phyloP scores from a whole-genome alignment of 2,888 invertebrate genomes.

The Drosophila yooni region DNA sequence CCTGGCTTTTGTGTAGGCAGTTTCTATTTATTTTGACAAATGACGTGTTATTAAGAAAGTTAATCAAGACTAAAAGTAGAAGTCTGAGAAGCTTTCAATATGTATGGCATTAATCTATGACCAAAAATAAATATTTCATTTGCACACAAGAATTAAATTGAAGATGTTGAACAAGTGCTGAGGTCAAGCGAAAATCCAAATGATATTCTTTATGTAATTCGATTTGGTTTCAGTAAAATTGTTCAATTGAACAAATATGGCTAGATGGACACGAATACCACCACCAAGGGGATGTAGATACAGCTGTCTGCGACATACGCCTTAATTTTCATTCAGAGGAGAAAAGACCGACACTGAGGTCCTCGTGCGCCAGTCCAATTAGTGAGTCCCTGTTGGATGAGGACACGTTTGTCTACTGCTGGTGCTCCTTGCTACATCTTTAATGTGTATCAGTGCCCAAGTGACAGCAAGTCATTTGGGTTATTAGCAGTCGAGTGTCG shows the following conservation, averaged over 20 bases:
- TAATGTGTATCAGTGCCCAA: conserved; percentile 58
- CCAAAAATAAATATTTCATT: not conserved
- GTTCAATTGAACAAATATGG: conserved; percentile 1
- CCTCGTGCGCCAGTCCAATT: conserved; percentile 49
- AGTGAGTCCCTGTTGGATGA: conserved; percentile 35
- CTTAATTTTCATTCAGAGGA: conserved; percentile 16
- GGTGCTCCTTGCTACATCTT: conserved; percentile 6
- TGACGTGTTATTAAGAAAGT: not conserved
- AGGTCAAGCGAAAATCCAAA: not conserved
- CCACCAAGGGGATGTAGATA: not conserved
- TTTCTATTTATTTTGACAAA: not conserved
- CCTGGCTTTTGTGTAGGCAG: not conserved
- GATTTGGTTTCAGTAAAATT: not conserved
- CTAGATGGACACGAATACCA: not conserved
- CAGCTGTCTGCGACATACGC: conserved; percentile 2
- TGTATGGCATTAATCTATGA: not conserved
- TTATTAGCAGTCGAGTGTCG: conserved; percentile 67
- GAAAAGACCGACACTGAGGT: conserved; percentile 2
- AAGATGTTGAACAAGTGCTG: not conserved
- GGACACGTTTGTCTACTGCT: conserved; percentile 21
- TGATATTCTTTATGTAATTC: not conserved
- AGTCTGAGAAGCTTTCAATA: not conserved
- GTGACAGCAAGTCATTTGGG: conserved; percentile 74
- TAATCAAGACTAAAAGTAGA: not conserved
- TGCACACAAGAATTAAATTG: not conserved